Evolutionary conservation across 2,113 vertebrate species (phyloP).

Genomic region (Bombycilla garrulus): DNA sequence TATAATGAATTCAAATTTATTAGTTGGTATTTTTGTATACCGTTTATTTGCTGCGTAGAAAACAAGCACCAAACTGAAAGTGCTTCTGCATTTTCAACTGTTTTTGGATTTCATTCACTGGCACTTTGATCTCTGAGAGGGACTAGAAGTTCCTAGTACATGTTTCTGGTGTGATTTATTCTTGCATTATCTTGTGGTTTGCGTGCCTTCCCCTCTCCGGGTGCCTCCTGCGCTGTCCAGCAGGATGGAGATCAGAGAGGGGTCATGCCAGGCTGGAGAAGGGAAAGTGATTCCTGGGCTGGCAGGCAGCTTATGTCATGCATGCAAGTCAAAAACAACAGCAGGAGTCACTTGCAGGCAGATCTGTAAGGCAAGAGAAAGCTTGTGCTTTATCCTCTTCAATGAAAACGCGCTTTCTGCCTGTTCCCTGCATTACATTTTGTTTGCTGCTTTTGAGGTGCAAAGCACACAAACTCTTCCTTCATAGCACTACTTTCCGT

Average conservation of each 20-base stretch:
- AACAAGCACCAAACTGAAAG: background rate
- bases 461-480: too few species aligned
- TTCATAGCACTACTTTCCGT: accelerated
- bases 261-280: background rate
- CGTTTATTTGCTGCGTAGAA: background rate
- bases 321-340: background rate
- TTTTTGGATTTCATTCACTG: background rate
- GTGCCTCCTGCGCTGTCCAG: background rate
- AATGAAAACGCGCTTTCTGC: background rate
- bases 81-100: background rate
- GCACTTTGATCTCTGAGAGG: background rate
- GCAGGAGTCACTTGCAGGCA: background rate
- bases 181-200: background rate
- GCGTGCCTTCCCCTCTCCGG: background rate
- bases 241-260: background rate
- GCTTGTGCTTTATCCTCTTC: background rate
- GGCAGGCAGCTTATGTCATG: background rate
- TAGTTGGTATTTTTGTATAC: background rate
- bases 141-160: background rate
- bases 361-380: background rate
- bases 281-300: background rate
- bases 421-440: accelerated
- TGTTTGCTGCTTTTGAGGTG: background rate
- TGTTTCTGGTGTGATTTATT: background rate
- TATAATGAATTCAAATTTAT: background rate